phyloP scores from a whole-genome alignment of 2,888 invertebrate genomes.

The Ophonus ardosiacus region DNA sequence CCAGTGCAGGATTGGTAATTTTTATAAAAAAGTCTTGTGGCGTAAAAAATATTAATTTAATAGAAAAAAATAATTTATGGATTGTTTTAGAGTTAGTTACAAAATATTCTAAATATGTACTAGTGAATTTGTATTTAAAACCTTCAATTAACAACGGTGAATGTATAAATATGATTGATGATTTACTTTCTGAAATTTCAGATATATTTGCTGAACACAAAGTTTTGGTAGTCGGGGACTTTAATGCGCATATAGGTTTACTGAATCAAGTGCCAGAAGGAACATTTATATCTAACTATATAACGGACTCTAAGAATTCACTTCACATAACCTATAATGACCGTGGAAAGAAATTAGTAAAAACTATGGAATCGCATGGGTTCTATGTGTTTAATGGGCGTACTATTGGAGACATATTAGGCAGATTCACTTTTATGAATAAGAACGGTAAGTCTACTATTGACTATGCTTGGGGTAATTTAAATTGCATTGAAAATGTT shows the following conservation, averaged over 20 bases:
- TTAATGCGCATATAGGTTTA: neutral
- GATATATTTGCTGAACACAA: too few species aligned
- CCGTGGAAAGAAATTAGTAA: neutral
- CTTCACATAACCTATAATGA: neutral
- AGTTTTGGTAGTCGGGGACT: too few species aligned
- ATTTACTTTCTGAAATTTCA: too few species aligned
- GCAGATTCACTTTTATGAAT: neutral
- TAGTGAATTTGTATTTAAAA: too few species aligned
- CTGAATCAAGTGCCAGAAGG: neutral
- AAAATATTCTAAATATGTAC: too few species aligned
- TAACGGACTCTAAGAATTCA: neutral
- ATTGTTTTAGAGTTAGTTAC: too few species aligned
- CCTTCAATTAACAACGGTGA: too few species aligned
- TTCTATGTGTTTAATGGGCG: neutral
- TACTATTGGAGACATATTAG: neutral
- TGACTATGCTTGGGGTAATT: neutral
- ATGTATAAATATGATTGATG: too few species aligned
- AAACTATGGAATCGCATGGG: neutral
- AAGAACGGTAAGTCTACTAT: neutral
- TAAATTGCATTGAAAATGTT: neutral
- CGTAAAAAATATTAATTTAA: too few species aligned
- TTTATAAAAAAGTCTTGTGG: too few species aligned
- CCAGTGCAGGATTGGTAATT: too few species aligned
- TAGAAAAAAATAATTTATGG: too few species aligned
- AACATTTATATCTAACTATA: neutral